phyloP scores from a whole-genome alignment of 2,888 invertebrate genomes.

The Noctua comes region DNA sequence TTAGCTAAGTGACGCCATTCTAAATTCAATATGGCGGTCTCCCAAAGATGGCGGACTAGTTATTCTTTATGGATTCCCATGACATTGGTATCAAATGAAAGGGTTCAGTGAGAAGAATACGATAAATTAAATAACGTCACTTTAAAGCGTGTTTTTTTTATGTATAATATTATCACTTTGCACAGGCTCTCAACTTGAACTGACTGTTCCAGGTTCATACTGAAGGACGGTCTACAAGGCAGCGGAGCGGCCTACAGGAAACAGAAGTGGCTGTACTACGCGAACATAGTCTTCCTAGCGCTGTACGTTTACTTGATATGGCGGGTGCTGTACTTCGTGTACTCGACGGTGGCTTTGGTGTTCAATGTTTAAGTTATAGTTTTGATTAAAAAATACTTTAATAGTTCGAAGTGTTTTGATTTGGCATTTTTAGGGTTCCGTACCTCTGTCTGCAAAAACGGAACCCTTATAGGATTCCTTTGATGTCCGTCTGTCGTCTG shows the following conservation, averaged over 20 bases:
- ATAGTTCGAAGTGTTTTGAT: background rate
- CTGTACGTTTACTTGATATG: constrained; percentile 38
- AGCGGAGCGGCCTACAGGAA: constrained; percentile 3
- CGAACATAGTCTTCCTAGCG: constrained; percentile 17
- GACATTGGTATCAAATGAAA: too few species aligned
- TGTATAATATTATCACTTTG: too few species aligned
- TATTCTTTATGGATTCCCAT: too few species aligned
- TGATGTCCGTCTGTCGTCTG: too few species aligned
- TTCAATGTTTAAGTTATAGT: constrained; percentile 18
- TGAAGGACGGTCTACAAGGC: constrained; percentile 37
- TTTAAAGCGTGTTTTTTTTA: too few species aligned
- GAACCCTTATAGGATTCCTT: too few species aligned
- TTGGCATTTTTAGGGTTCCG: background rate
- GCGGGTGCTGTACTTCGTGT: constrained; percentile 16
- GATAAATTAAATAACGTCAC: too few species aligned
- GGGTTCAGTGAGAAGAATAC: too few species aligned
- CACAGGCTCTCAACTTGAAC: background rate
- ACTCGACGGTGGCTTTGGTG: background rate
- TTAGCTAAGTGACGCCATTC: too few species aligned
- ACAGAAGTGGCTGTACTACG: constrained; percentile 21
- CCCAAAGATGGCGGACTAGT: too few species aligned
- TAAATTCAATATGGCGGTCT: too few species aligned
- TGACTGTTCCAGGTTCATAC: constrained; percentile 16
- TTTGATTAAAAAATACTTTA: constrained; percentile 2
- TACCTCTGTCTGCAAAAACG: too few species aligned